phyloP scores from a whole-genome alignment of 2,888 invertebrate genomes.

The Sesia apiformis region DNA sequence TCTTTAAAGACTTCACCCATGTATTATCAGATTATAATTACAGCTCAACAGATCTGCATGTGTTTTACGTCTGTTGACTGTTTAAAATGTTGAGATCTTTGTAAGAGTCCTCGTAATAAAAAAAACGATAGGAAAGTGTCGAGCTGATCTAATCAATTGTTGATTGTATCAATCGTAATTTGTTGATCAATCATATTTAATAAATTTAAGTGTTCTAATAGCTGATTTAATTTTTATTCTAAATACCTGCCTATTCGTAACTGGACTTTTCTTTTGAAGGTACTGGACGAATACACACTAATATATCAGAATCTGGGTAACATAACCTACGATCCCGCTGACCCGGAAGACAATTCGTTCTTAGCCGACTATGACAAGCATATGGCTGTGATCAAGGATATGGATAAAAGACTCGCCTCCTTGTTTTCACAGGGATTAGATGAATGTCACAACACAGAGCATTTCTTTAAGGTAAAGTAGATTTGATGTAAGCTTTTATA shows the following conservation, averaged over 20 bases:
- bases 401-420: constrained; percentile 85
- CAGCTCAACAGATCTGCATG: neutral
- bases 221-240: too few species aligned
- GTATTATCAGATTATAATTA: constrained; percentile 15
- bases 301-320: constrained; percentile 53
- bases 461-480: constrained; percentile 51
- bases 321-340: constrained; percentile 83
- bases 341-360: constrained; percentile 80
- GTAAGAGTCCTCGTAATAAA: too few species aligned
- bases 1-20: constrained; percentile 47
- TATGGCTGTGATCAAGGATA: constrained; percentile 76
- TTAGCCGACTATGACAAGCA: constrained; percentile 78
- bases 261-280: constrained; percentile 18
- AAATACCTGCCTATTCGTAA: neutral
- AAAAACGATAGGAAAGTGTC: too few species aligned
- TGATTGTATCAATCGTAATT: too few species aligned
- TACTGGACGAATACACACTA: constrained; percentile 47
- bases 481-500: too few species aligned
- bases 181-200: too few species aligned
- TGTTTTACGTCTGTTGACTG: too few species aligned
- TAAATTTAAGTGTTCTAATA: too few species aligned
- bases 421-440: constrained; percentile 87
- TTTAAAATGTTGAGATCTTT: too few species aligned
- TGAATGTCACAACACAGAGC: constrained; percentile 77
- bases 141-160: too few species aligned